phyloP scores from a whole-genome alignment of 2,113 vertebrate species.

The Campylomormyrus numenius region DNA sequence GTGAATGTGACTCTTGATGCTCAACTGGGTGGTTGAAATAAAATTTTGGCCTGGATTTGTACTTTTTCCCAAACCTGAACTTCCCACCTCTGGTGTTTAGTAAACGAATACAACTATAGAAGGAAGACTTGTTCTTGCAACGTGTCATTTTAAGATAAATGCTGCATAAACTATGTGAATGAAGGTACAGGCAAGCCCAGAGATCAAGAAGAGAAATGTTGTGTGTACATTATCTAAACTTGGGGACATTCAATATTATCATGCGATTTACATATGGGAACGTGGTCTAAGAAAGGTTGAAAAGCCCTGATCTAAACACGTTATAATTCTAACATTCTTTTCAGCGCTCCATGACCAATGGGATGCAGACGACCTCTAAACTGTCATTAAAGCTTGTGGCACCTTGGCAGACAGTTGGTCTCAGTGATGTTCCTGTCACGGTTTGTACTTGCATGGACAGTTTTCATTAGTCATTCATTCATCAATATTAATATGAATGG shows the following conservation, averaged over 20 bases:
- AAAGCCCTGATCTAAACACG: neutral
- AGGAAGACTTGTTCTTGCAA: neutral
- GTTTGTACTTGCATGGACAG: neutral
- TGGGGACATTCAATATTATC: neutral
- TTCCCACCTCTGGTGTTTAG: neutral
- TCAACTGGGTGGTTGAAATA: no score
- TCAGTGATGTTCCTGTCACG: neutral
- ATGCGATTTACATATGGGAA: neutral
- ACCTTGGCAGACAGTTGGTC: neutral
- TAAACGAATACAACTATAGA: neutral
- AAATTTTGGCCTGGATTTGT: no score
- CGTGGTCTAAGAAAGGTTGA: neutral
- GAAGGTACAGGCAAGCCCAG: neutral
- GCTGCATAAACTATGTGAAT: neutral
- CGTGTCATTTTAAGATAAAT: neutral
- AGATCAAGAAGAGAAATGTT: neutral
- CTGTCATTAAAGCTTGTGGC: neutral
- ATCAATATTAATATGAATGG: neutral
- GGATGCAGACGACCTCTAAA: neutral
- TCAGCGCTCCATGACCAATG: neutral
- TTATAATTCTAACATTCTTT: neutral
- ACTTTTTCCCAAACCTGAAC: no score
- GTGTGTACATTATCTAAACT: neutral
- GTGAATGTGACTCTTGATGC: no score
- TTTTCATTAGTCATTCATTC: constrained; percentile 1